Conservation (phyloP, 2,797 vertebrate genomes). For the Coluber constrictor region DNA sequence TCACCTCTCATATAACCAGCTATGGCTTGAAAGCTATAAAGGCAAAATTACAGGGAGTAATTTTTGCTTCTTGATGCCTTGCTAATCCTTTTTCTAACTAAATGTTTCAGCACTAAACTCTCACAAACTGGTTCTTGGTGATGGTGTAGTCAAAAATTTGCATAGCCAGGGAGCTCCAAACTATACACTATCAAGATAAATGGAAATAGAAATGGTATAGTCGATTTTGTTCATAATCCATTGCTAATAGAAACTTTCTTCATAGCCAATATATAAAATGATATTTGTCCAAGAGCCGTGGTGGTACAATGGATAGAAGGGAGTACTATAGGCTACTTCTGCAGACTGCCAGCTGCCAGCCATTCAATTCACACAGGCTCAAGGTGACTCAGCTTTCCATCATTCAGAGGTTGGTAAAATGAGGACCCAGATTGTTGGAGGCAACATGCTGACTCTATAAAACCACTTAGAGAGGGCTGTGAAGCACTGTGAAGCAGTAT, state of each 20-base stretch:
- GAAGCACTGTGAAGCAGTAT: too few species aligned
- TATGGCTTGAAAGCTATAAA: background rate
- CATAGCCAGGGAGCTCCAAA: conserved; percentile 16
- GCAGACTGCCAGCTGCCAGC: too few species aligned
- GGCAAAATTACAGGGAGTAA: background rate
- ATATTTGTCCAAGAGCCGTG: background rate
- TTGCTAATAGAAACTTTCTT: conserved; percentile 19
- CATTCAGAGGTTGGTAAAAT: too few species aligned
- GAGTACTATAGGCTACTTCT: too few species aligned
- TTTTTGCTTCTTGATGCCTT: background rate
- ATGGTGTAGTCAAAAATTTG: conserved; percentile 36
- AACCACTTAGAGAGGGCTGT: too few species aligned
- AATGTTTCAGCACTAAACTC: conserved; percentile 22
- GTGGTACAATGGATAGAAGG: too few species aligned
- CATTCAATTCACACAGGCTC: too few species aligned
- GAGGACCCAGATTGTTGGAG: too few species aligned
- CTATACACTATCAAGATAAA: conserved; percentile 15
- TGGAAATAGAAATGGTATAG: conserved; percentile 26
- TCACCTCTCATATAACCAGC: background rate
- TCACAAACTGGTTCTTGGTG: conserved; percentile 29
- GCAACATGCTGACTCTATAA: too few species aligned
- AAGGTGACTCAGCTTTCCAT: too few species aligned
- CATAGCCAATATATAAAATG: background rate
- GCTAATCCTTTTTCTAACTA: conserved; percentile 19
- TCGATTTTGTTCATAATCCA: conserved; percentile 7